These are phyloP conservation scores for Tortricodes alternella DNA, from an alignment of 2,888 invertebrate genomes.

Conservation along the genomic window DNA sequence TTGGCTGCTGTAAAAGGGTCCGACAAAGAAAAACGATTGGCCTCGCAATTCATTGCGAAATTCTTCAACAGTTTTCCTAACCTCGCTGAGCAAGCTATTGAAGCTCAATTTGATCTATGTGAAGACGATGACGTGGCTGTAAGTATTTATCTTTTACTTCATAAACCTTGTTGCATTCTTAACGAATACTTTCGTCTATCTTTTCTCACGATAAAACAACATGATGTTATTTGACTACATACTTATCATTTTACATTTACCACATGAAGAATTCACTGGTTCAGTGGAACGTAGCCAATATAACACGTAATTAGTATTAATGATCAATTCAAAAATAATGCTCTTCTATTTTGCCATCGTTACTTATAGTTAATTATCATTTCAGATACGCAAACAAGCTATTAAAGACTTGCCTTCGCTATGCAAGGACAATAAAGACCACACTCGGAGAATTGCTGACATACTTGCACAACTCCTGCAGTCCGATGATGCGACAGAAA, in stretches of 20 bases:
- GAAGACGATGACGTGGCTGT: conserved; percentile 97
- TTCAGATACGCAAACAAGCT: conserved; percentile 95
- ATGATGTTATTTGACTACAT: no score
- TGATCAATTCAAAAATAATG: no score
- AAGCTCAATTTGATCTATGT: conserved; percentile 96
- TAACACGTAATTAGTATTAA: no score
- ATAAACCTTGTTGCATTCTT: no score
- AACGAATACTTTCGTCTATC: no score
- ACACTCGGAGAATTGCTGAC: conserved; percentile 93
- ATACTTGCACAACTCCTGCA: conserved; percentile 95
- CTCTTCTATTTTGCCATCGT: no score
- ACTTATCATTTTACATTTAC: no score
- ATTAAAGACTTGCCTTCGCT: conserved; percentile 94
- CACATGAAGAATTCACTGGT: no score
- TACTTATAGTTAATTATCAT: no score
- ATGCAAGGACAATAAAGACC: conserved; percentile 92
- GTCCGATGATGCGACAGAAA: conserved; percentile 92
- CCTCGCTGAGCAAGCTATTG: conserved; percentile 92
- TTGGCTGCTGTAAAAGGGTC: conserved; percentile 94
- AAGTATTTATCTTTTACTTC: conserved; percentile 55
- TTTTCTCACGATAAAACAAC: no score
- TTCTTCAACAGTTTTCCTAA: conserved; percentile 96
- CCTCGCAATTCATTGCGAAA: conserved; percentile 97
- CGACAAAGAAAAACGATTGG: conserved; percentile 94
- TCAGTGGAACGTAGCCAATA: no score